phyloP scores from a whole-genome alignment of 2,888 invertebrate species.

The Meloe dianella region DNA sequence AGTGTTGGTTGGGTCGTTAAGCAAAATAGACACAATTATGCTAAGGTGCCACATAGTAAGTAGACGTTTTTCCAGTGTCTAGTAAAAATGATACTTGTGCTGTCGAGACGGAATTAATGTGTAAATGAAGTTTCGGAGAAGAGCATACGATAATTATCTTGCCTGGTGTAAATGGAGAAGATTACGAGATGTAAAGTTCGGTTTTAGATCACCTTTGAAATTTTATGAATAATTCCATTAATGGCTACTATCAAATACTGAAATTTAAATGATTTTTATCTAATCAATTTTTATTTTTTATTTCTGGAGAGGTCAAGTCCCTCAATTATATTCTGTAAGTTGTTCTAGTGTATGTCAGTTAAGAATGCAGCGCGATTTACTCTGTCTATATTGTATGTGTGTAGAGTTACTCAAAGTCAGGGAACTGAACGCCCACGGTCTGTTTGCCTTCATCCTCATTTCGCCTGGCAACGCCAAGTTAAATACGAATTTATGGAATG shows the following conservation, averaged over 20 bases:
- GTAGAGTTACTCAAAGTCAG: conserved; percentile 11
- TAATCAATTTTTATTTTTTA: not conserved
- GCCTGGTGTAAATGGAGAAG: not conserved
- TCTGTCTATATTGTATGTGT: not conserved
- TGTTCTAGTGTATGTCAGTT: not conserved
- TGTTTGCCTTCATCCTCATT: conserved; percentile 23
- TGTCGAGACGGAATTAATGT: conserved; percentile 3
- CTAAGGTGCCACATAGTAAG: conserved; percentile 7
- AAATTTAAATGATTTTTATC: not conserved
- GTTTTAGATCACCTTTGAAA: not conserved
- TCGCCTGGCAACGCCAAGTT: conserved; percentile 24
- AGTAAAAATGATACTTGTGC: conserved; percentile 2
- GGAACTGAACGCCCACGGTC: not conserved
- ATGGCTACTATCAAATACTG: not conserved
- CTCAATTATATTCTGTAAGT: not conserved
- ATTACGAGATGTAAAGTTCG: not conserved
- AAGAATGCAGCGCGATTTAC: not conserved
- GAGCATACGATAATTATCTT: conserved; percentile 8
- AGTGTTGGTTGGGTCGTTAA: not conserved
- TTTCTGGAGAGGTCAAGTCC: not conserved
- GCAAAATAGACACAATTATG: not conserved
- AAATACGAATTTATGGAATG: conserved; percentile 40
- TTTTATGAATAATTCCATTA: conserved; percentile 1
- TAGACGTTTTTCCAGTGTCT: not conserved
- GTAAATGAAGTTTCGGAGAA: conserved; percentile 4